A percentile compares a stretch with the other conserved stretches of the same genome.
Evolutionary conservation across 92 coral and sea anemone genomes (phyloP).

Genomic region (Isaurus tuberculatus): DNA sequence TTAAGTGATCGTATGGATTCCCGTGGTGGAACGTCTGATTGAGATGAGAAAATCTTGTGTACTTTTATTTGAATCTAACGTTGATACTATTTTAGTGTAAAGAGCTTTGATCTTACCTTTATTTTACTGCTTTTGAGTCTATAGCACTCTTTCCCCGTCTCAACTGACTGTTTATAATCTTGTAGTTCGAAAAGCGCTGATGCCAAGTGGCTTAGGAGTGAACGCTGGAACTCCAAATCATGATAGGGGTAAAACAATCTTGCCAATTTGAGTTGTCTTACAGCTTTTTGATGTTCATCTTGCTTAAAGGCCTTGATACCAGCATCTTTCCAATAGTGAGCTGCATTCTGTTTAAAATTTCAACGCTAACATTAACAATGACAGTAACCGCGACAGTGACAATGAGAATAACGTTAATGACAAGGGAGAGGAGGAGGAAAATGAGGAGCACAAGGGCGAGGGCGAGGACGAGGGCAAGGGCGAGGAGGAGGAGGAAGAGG

Average conservation of each 20-base stretch:
- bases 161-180: constrained; percentile 15
- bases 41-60: not conserved
- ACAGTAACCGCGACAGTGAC: too few relatives aligned
- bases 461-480: too few relatives aligned
- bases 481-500: too few relatives aligned
- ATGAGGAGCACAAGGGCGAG: too few relatives aligned
- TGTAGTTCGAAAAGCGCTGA: constrained; percentile 2
- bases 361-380: too few relatives aligned
- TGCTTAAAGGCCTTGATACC: constrained; percentile 18
- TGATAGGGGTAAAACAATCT: not conserved
- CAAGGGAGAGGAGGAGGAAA: too few relatives aligned
- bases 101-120: not conserved
- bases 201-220: constrained; percentile 43
- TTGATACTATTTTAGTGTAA: not conserved
- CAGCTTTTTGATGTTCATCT: not conserved
- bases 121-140: not conserved
- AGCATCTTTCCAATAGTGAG: constrained; percentile 15
- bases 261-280: constrained; percentile 11
- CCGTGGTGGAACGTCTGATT: too few relatives aligned
- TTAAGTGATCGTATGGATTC: too few relatives aligned
- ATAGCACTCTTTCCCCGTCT: constrained; percentile 17
- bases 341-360: constrained; percentile 1
- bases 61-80: too few relatives aligned
- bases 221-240: constrained; percentile 28
- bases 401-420: too few relatives aligned